These are phyloP conservation scores for Didymodactylos carnosus DNA, from an alignment of 2,888 invertebrate species.

Conservation along the genomic window DNA sequence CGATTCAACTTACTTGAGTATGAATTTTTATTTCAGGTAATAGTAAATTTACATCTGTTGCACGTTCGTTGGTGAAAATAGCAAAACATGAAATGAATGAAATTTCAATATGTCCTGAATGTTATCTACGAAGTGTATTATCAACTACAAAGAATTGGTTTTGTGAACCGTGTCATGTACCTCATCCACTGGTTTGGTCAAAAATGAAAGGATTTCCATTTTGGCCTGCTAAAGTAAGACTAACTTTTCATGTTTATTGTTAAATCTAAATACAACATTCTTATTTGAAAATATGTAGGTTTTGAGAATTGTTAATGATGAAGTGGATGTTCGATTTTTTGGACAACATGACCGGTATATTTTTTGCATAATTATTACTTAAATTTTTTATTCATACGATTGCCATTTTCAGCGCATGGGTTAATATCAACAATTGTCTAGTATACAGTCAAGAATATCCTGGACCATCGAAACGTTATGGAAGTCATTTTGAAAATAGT, in stretches of 20 bases:
- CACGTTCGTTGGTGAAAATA: slow-evolving; percentile 57
- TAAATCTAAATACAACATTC: not conserved
- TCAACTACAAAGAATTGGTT: slow-evolving; percentile 69
- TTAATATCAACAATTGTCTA: not conserved
- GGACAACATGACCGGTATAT: slow-evolving; percentile 58
- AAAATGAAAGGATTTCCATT: slow-evolving; percentile 86
- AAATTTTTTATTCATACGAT: not conserved
- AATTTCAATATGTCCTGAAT: slow-evolving; percentile 77
- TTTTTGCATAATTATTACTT: not conserved
- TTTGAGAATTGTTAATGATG: slow-evolving; percentile 25
- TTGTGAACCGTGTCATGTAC: slow-evolving; percentile 64
- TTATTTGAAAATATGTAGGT: slow-evolving; percentile 19
- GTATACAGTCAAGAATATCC: not conserved
- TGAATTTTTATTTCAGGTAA: slow-evolving; percentile 42
- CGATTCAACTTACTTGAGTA: not conserved
- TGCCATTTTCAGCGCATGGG: not conserved
- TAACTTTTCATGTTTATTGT: not conserved
- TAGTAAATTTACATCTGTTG: slow-evolving; percentile 53
- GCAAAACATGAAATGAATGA: slow-evolving; percentile 71
- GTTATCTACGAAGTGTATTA: slow-evolving; percentile 50
- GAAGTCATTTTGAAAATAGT: not conserved
- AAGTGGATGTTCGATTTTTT: slow-evolving; percentile 74
- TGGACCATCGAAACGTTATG: not conserved
- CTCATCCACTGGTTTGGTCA: slow-evolving; percentile 81
- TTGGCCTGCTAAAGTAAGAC: slow-evolving; percentile 67